A percentile compares a stretch with the other conserved stretches of the same genome.
phyloP scores from a whole-genome alignment of 2,888 invertebrate species.

The Sycophila texana region DNA sequence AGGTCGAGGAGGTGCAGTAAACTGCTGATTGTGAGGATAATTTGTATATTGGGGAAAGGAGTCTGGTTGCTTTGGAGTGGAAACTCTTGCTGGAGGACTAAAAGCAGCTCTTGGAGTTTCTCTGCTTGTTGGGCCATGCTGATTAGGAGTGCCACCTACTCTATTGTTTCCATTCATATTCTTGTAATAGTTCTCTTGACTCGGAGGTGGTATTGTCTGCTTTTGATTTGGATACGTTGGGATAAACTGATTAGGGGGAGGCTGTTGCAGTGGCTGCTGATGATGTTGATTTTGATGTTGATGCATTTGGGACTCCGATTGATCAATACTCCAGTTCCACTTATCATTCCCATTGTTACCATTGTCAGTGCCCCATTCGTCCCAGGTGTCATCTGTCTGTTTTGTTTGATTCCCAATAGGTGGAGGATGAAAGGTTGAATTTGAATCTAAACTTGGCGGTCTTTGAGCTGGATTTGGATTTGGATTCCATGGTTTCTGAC shows the following conservation, averaged over 20 bases:
- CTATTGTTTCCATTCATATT: constrained; percentile 71
- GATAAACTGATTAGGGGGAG: constrained; percentile 59
- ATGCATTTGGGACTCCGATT: constrained; percentile 63
- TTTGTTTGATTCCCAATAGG: constrained; percentile 61
- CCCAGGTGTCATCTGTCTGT: constrained; percentile 65
- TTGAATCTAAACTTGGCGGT: constrained; percentile 60
- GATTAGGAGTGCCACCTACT: constrained; percentile 58
- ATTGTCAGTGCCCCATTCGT: constrained; percentile 69
- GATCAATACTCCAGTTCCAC: constrained; percentile 73
- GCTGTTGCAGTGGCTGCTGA: constrained; percentile 55
- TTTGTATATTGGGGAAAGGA: constrained; percentile 64
- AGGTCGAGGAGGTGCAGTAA: constrained; percentile 59
- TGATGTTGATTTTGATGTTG: constrained; percentile 49
- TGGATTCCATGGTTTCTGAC: constrained; percentile 68
- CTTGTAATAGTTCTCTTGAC: constrained; percentile 69
- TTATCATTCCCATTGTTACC: constrained; percentile 70
- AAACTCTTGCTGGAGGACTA: constrained; percentile 58
- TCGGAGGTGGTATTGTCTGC: constrained; percentile 62
- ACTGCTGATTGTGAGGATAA: constrained; percentile 64
- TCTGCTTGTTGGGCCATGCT: constrained; percentile 60
- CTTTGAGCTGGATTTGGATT: constrained; percentile 60
- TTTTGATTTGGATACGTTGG: constrained; percentile 64
- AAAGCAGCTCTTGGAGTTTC: constrained; percentile 56
- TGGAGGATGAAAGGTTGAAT: constrained; percentile 61
- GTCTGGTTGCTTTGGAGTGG: constrained; percentile 65